Evolutionary conservation across 2,797 vertebrate genomes (phyloP).

Genomic region (Scyliorhinus canicula): DNA sequence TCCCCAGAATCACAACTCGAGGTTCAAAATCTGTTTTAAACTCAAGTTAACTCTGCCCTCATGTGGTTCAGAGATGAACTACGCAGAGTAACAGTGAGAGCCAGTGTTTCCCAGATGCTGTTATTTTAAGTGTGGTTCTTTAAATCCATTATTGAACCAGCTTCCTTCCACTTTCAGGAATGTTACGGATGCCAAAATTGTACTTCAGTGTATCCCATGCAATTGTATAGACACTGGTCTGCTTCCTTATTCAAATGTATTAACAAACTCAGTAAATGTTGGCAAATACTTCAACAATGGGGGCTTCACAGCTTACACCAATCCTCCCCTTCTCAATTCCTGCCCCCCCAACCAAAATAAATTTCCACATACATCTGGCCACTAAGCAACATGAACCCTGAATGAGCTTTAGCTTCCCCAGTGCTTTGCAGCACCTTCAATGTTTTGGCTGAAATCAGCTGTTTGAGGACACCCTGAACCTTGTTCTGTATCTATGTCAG

Average conservation of each 20-base stretch:
- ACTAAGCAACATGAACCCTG: not conserved
- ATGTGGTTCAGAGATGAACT: not conserved
- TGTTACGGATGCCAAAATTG: not conserved
- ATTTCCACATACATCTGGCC: not conserved
- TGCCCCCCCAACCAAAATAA: too few relatives aligned
- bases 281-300: not conserved
- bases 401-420: not conserved
- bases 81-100: not conserved
- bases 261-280: not conserved
- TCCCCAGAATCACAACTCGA: not conserved
- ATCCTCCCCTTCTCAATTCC: not conserved
- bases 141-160: not conserved
- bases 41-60: not conserved
- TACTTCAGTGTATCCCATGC: not conserved
- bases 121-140: not conserved
- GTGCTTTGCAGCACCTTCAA: not conserved
- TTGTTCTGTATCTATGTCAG: not conserved
- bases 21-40: not conserved
- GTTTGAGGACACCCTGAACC: not conserved
- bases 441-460: not conserved
- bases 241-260: too few relatives aligned
- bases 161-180: not conserved
- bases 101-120: not conserved
- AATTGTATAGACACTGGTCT: too few relatives aligned
- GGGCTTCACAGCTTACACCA: not conserved